phyloP scores from a whole-genome alignment of 1,140 invertebrate genomes.

The Zaprionus vittiger region DNA sequence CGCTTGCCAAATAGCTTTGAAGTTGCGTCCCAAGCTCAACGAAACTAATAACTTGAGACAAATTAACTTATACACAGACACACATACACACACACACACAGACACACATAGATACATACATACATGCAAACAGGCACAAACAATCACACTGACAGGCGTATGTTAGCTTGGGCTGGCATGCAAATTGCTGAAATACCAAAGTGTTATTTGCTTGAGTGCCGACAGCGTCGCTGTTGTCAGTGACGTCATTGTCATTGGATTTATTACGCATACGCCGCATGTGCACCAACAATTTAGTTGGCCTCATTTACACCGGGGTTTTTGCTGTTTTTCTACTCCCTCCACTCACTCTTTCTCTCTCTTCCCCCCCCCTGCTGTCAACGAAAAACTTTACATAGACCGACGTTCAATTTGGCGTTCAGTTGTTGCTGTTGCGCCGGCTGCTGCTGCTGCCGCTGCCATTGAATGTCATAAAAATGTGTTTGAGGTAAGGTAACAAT shows the following conservation, averaged over 20 bases:
- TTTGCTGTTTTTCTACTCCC: neutral
- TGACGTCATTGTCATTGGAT: slow-evolving; percentile 58
- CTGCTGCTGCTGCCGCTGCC: slow-evolving; percentile 33
- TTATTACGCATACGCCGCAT: slow-evolving; percentile 57
- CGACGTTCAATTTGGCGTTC: slow-evolving; percentile 23
- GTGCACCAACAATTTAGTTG: slow-evolving; percentile 49
- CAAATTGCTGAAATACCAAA: slow-evolving; percentile 53
- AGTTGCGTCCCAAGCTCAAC: slow-evolving; percentile 39
- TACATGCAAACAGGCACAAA: neutral
- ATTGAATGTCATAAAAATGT: slow-evolving; percentile 76
- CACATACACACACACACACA: slow-evolving; percentile 13
- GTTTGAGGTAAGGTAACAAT: slow-evolving; percentile 80
- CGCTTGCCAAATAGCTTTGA: slow-evolving; percentile 66
- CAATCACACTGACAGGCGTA: neutral
- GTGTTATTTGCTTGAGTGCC: slow-evolving; percentile 50
- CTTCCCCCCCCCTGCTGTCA: slow-evolving; percentile 4
- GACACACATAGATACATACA: too few relatives aligned
- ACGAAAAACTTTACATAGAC: slow-evolving; percentile 34
- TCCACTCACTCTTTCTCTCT: neutral
- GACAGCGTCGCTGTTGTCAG: slow-evolving; percentile 11
- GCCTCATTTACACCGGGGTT: slow-evolving; percentile 39
- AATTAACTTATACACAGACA: slow-evolving; percentile 55
- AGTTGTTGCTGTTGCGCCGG: slow-evolving; percentile 19
- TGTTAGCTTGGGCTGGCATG: slow-evolving; percentile 16
- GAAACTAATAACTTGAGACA: slow-evolving; percentile 63